A percentile compares a stretch with the other conserved stretches of the same genome.
Conservation (phyloP, 2,888 invertebrate genomes). For the Aphelenchoides bicaudatus region DNA sequence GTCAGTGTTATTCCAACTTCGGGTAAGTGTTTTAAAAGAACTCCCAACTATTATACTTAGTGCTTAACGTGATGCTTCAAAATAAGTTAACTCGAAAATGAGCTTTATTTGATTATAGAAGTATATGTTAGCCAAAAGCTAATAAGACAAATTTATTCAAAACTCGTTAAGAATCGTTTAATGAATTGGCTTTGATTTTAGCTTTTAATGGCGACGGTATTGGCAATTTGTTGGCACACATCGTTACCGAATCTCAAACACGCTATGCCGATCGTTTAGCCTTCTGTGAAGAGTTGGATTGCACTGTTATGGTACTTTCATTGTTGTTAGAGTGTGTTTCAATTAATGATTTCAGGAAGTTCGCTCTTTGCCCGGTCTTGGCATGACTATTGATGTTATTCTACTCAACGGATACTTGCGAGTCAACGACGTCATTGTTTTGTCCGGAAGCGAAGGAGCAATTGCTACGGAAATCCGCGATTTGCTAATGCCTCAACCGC, state of each 20-base stretch:
- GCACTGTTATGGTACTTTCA: slow-evolving; percentile 63
- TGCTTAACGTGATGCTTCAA: no score
- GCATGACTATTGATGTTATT: slow-evolving; percentile 97
- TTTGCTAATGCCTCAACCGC: slow-evolving; percentile 87
- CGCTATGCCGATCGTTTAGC: slow-evolving; percentile 81
- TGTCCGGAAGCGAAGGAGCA: slow-evolving; percentile 96
- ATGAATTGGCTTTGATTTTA: no score
- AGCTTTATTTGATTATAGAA: no score
- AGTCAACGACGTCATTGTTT: slow-evolving; percentile 87
- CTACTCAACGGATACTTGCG: slow-evolving; percentile 88
- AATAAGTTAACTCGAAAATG: no score
- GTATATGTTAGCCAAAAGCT: no score
- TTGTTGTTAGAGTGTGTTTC: slow-evolving; percentile 84
- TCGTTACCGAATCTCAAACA: slow-evolving; percentile 86
- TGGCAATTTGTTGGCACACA: slow-evolving; percentile 90
- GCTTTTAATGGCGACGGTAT: slow-evolving; percentile 96
- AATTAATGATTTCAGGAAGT: slow-evolving; percentile 84
- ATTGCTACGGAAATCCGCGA: slow-evolving; percentile 95
- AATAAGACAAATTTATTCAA: no score
- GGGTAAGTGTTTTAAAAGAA: no score
- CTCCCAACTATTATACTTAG: no score
- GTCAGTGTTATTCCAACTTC: slow-evolving; percentile 95
- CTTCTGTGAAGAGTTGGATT: slow-evolving; percentile 81
- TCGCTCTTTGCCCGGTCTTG: slow-evolving; percentile 75
- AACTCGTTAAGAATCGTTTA: no score